Percentiles rank a stretch among this genome's conserved stretches.
Evolutionary conservation across 2,888 invertebrate genomes (phyloP).

Genomic region (Pterostichus niger): DNA sequence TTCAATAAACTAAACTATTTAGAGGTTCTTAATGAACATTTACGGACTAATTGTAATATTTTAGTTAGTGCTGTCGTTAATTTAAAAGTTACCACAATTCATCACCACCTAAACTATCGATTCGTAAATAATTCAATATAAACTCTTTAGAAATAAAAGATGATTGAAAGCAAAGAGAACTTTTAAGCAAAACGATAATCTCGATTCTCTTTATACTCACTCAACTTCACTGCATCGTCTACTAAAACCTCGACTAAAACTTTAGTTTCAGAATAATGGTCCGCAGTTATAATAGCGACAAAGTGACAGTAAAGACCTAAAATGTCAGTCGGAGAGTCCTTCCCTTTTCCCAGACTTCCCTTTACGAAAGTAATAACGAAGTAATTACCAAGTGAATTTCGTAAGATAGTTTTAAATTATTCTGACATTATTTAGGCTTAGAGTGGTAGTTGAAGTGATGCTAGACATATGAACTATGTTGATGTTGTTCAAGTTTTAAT

Average conservation of each 20-base stretch:
- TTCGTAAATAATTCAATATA: no score
- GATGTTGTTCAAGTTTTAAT: no score
- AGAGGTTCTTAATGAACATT: no score
- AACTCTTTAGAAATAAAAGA: no score
- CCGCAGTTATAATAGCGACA: slow-evolving; percentile 28
- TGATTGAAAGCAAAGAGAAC: not conserved
- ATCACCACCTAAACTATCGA: no score
- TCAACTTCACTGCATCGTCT: slow-evolving; percentile 38
- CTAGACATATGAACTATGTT: no score
- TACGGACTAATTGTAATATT: no score
- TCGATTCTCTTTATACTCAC: slow-evolving; percentile 5
- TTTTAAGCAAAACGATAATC: not conserved
- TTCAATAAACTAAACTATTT: no score
- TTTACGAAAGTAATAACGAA: slow-evolving; percentile 15
- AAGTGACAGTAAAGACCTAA: slow-evolving; percentile 41
- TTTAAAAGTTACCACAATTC: no score
- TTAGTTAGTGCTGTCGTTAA: no score
- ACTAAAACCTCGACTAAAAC: slow-evolving; percentile 25
- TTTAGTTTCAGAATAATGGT: slow-evolving; percentile 37
- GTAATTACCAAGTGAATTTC: slow-evolving; percentile 11
- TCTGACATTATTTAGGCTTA: not conserved
- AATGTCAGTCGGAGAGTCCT: slow-evolving; percentile 21
- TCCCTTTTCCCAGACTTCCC: not conserved
- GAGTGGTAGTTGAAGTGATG: not conserved
- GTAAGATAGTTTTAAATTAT: slow-evolving; percentile 48